phyloP scores from a whole-genome alignment of 2,888 invertebrate species.

The Eristalinus aeneus region DNA sequence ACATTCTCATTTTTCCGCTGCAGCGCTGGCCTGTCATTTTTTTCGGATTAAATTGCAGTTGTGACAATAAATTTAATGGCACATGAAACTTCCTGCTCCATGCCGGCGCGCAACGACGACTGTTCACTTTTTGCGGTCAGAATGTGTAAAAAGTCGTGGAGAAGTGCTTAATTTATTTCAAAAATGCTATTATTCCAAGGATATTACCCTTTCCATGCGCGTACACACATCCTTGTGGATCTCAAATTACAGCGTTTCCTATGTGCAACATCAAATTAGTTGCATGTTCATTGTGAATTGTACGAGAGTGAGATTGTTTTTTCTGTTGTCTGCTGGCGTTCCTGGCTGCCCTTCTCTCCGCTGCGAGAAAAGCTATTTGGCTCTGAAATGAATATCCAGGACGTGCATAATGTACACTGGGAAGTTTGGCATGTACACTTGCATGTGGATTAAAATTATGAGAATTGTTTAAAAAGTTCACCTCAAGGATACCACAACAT shows the following conservation, averaged over 20 bases:
- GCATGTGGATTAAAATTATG: not conserved
- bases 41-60: not conserved
- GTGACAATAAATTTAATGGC: not conserved
- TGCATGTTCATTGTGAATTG: slow-evolving; percentile 9
- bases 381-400: not conserved
- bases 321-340: not conserved
- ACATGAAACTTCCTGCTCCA: not conserved
- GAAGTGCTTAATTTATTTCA: not conserved
- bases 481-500: not conserved
- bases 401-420: not conserved
- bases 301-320: not conserved
- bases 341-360: not conserved
- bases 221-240: not conserved
- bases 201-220: not conserved
- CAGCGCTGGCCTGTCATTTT: not conserved
- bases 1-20: not conserved
- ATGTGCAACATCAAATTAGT: not conserved
- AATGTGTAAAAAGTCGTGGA: not conserved
- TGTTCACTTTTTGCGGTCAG: not conserved
- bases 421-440: not conserved
- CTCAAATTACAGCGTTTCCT: not conserved
- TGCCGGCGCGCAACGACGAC: not conserved
- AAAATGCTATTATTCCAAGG: not conserved
- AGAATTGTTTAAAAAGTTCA: slow-evolving; percentile 5
- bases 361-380: not conserved